Conservation (phyloP, 2,888 invertebrate genomes). For the Drosophila ezoana region DNA sequence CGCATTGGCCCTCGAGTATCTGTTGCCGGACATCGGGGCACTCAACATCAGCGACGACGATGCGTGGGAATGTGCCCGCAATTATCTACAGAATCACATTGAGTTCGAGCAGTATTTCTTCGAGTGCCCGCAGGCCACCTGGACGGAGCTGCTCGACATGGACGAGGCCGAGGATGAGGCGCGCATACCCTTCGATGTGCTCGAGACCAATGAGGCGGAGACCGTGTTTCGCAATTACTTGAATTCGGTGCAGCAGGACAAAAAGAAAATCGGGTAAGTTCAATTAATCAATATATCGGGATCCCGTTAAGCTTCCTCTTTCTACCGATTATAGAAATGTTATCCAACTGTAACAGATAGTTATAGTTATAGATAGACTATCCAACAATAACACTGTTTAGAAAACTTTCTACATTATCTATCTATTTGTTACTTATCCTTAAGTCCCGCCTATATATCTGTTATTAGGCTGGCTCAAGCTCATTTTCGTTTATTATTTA, state of each 20-base stretch:
- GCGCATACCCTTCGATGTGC: constrained; percentile 95
- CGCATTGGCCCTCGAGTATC: constrained; percentile 90
- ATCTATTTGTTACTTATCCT: no score
- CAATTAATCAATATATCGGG: no score
- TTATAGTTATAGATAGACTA: no score
- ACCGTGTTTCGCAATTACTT: constrained; percentile 96
- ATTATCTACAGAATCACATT: constrained; percentile 94
- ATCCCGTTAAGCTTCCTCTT: no score
- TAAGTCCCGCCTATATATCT: no score
- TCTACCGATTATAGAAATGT: no score
- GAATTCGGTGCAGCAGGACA: constrained; percentile 95
- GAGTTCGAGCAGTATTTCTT: constrained; percentile 97
- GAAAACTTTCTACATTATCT: no score
- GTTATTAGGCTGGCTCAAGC: no score
- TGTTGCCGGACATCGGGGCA: constrained; percentile 91
- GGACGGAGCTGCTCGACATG: constrained; percentile 90
- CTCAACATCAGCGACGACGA: constrained; percentile 87
- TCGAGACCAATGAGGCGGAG: constrained; percentile 96
- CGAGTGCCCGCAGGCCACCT: constrained; percentile 91
- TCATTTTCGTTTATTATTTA: no score
- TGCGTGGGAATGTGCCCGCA: constrained; percentile 95
- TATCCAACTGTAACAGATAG: no score
- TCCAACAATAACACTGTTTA: no score
- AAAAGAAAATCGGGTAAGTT: constrained; percentile 95
- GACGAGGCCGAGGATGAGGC: constrained; percentile 88